Evolutionary conservation across 2,113 vertebrate species (phyloP), one percentile per base, ranked within the genome.

Genomic region (Coryphaenoides rupestris): DNA sequence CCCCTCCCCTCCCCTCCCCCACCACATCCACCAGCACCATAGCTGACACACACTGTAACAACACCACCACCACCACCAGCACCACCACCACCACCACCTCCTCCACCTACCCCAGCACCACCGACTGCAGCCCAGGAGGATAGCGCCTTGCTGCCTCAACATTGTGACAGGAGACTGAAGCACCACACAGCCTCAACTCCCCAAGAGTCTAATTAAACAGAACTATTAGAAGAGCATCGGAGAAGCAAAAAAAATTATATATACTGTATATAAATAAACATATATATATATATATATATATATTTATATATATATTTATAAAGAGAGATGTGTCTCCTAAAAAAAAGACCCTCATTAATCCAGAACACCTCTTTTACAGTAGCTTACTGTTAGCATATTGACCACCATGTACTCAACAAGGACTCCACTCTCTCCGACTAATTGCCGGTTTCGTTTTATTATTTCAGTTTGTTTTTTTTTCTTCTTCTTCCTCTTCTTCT

Each of bases 131-230:
- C 82, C 66, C 69, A 58, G 55, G 76, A 77, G 79, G 69, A 68
- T 66, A 70, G 61, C 40, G 68, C 68, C 49, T 17, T n/a, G 21
- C 73, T 24, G 61, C 61, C 21, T 65, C 62, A 28, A 64, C 49
- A 60, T 50, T 55, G 68, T 68, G 72, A 65, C 62, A 60, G 59
- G 67, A 47, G 50, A 56, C 68, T 62, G 62, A 63, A 72, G 62
- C 60, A 46, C 62, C 49, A 54, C 60, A 45, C 62, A 63, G 68
- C 74, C 69, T 45, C 62, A 63, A 70, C 74, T 72, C 70, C 73
- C 68, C 53, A 53, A 55, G 78, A 72, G 78, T 76, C 68, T 80
- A 72, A 76, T 78, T 79, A 79, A 63, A 62, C 54, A 49, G 55
- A 21, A 61, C 63, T 55, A 62, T 66, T 59, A 60, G 65, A 59